These are phyloP conservation scores for Babyrousa celebensis DNA, from an alignment of 2,797 vertebrate species.

Conservation along the genomic window DNA sequence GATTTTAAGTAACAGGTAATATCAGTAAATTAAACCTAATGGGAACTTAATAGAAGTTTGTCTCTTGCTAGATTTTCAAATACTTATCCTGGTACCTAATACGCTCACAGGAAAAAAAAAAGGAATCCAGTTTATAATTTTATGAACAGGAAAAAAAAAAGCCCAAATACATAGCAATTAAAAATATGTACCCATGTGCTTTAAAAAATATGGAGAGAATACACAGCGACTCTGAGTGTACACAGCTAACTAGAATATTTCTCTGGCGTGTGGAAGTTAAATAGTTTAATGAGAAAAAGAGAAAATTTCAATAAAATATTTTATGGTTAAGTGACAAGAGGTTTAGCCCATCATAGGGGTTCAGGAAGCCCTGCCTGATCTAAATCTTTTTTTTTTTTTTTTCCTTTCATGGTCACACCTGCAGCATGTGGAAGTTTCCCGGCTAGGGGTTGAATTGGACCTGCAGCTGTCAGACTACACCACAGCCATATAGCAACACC, in stretches of 20 bases:
- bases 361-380: background rate
- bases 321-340: background rate
- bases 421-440: too few species aligned
- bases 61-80: conserved; percentile 22
- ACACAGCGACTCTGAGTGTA: accelerated
- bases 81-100: conserved; percentile 23
- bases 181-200: background rate
- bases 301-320: background rate
- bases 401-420: too few species aligned
- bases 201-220: background rate
- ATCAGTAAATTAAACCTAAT: conserved; percentile 57
- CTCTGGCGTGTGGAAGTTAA: background rate
- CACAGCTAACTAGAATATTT: background rate
- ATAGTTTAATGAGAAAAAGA: background rate
- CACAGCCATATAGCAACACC: too few species aligned
- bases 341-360: background rate
- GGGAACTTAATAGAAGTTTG: conserved; percentile 42
- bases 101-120: background rate
- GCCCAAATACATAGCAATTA: background rate
- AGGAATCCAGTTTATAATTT: background rate
- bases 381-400: background rate
- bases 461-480: too few species aligned
- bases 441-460: too few species aligned
- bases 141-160: background rate
- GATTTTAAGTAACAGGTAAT: conserved; percentile 37